Conservation (phyloP, 2,797 vertebrate genomes). For the Cuculus canorus region DNA sequence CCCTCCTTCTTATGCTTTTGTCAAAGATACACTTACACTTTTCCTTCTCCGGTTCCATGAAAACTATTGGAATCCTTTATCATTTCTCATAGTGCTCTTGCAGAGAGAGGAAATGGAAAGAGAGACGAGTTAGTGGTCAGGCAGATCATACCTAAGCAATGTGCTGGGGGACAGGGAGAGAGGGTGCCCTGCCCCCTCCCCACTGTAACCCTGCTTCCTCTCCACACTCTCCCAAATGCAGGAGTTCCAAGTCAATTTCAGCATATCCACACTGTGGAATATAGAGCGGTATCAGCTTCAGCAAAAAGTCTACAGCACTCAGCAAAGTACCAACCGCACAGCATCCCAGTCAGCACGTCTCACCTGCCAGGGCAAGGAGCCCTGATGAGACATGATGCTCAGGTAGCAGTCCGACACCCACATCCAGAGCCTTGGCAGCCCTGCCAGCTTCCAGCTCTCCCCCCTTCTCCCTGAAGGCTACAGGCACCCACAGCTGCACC, state of each 20-base stretch:
- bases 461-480: neutral
- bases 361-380: neutral
- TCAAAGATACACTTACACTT: neutral
- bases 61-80: neutral
- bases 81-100: neutral
- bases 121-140: accelerated
- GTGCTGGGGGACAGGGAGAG: neutral
- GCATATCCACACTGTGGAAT: accelerated
- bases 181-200: neutral
- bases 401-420: accelerated
- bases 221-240: accelerated
- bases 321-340: neutral
- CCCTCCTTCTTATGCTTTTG: neutral
- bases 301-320: neutral
- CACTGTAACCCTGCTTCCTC: neutral
- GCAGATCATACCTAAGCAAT: accelerated
- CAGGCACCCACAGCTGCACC: neutral
- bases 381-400: neutral
- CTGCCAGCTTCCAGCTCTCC: neutral
- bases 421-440: neutral
- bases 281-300: neutral
- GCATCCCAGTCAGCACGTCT: neutral
- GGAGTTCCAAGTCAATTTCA: neutral
- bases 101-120: neutral
- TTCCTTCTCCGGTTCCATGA: neutral